These are phyloP conservation scores for Nicator chloris DNA, from an alignment of 2,113 vertebrate genomes.

Conservation along the genomic window DNA sequence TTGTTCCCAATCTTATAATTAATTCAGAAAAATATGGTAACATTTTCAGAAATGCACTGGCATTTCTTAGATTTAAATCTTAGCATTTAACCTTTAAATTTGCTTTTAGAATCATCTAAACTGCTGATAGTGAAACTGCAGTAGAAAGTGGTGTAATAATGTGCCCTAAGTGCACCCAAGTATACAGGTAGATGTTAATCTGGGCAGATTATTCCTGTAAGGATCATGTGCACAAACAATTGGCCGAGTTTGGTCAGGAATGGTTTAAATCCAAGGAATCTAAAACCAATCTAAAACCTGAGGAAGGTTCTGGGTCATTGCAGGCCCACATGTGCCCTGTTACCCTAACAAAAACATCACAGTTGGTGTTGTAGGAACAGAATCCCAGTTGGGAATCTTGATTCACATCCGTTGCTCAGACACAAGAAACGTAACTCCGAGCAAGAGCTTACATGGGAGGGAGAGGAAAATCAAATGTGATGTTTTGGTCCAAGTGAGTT, in stretches of 20 bases:
- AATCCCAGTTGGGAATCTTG: conserved; percentile 6
- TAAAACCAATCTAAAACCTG: background rate
- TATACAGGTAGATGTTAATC: background rate
- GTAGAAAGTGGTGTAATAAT: background rate
- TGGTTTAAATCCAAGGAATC: background rate
- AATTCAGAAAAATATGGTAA: background rate
- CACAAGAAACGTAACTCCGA: conserved; percentile 21
- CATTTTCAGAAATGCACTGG: background rate
- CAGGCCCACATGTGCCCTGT: background rate
- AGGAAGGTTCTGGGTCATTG: background rate
- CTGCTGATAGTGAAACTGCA: background rate
- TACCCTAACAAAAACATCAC: background rate
- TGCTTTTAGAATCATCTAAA: background rate
- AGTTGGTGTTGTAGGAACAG: background rate
- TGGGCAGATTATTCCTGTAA: background rate
- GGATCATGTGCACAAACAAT: background rate
- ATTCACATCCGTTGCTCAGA: background rate
- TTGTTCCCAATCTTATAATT: background rate
- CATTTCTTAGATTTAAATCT: background rate
- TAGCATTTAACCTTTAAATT: too few species aligned
- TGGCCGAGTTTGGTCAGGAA: background rate
- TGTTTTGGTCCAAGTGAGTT: conserved; percentile 56
- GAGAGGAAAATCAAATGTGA: conserved; percentile 47
- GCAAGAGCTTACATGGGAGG: conserved; percentile 3
- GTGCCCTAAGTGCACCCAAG: background rate